phyloP scores from a whole-genome alignment of 53 echinoderm and acorn worm species.

The Patiria pectinifera region DNA sequence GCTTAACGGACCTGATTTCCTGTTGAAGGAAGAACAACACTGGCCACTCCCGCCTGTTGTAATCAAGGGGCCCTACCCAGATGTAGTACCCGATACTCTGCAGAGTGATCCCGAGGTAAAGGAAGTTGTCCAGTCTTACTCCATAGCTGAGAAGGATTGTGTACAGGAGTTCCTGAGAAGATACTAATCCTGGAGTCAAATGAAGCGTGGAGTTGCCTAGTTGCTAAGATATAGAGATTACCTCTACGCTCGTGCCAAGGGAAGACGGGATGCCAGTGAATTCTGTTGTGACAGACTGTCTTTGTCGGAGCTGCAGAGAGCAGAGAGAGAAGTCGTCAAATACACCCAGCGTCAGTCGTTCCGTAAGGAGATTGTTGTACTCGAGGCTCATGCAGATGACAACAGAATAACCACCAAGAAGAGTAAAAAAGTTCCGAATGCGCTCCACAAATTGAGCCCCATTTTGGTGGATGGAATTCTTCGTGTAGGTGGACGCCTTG shows the following conservation, averaged over 20 bases:
- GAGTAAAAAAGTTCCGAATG: too few relatives aligned
- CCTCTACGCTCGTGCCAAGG: neutral
- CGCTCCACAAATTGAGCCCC: constrained; percentile 56
- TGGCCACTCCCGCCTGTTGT: constrained; percentile 62
- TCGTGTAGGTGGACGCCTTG: constrained; percentile 67
- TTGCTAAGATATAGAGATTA: constrained; percentile 37
- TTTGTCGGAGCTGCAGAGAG: constrained; percentile 26
- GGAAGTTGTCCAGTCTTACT: neutral
- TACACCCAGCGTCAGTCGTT: neutral
- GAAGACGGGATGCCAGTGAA: too few relatives aligned
- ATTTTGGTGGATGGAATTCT: constrained; percentile 54
- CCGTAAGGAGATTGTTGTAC: neutral
- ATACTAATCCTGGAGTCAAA: constrained; percentile 49
- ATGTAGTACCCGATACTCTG: neutral
- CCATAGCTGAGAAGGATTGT: too few relatives aligned
- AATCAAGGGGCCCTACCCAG: neutral
- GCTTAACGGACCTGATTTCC: constrained; percentile 70
- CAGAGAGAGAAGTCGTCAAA: neutral
- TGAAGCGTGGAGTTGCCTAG: constrained; percentile 67
- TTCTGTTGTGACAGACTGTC: neutral
- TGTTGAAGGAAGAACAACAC: constrained; percentile 53
- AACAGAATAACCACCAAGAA: too few relatives aligned
- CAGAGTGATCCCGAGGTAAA: constrained; percentile 66
- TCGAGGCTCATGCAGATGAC: neutral
- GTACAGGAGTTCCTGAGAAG: constrained; percentile 33